A percentile compares a stretch with the other conserved stretches of the same genome.
Conservation (phyloP, 1,140 invertebrate species). For the Battus philenor region DNA sequence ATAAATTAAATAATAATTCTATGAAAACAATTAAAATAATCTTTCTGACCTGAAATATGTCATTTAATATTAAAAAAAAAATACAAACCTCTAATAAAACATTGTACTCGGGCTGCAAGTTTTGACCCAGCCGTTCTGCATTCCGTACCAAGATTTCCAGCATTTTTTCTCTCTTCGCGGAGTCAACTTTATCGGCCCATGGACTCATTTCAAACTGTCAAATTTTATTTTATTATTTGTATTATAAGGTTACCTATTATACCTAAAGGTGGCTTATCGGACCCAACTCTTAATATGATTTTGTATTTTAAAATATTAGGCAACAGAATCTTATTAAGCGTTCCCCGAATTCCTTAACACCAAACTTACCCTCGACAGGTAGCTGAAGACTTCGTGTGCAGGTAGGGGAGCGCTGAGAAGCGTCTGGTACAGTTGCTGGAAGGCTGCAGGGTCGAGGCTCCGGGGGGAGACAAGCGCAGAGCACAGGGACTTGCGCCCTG, state of each 20-base stretch:
- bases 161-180: slow-evolving; percentile 23
- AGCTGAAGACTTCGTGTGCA: slow-evolving; percentile 37
- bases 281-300: too few species aligned
- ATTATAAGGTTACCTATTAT: too few species aligned
- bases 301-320: too few species aligned
- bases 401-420: slow-evolving; percentile 30
- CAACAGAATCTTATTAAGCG: too few species aligned
- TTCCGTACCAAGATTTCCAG: slow-evolving; percentile 29
- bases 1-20: too few species aligned
- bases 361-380: slow-evolving; percentile 40
- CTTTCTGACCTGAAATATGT: too few species aligned
- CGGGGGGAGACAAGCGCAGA: slow-evolving; percentile 32
- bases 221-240: neutral
- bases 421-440: slow-evolving; percentile 28
- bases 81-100: slow-evolving; percentile 39
- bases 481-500: slow-evolving; percentile 30
- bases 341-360: too few species aligned
- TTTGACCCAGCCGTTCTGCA: slow-evolving; percentile 27
- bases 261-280: too few species aligned
- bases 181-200: slow-evolving; percentile 27
- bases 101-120: slow-evolving; percentile 20
- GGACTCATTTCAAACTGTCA: slow-evolving; percentile 44
- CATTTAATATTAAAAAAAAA: neutral
- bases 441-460: slow-evolving; percentile 11
- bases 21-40: too few species aligned